These are phyloP conservation scores for Pristionchus arcanus DNA, from an alignment of 2,888 invertebrate species.

Conservation along the genomic window DNA sequence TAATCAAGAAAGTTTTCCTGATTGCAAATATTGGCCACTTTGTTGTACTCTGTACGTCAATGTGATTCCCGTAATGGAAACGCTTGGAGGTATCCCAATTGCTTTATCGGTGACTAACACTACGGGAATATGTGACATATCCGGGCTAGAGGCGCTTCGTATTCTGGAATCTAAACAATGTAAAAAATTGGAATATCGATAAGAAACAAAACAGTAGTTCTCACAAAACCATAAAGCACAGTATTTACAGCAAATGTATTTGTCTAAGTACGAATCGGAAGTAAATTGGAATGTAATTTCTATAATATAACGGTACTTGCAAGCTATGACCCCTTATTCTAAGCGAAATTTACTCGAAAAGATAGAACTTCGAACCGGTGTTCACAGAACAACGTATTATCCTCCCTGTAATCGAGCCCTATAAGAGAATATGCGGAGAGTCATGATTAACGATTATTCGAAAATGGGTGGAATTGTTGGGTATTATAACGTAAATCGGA, in stretches of 20 bases:
- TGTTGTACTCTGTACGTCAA: neutral
- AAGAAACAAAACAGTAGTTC: too few species aligned
- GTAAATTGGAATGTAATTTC: too few species aligned
- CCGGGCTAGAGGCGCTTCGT: neutral
- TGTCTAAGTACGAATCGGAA: too few species aligned
- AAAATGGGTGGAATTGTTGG: neutral
- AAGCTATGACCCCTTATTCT: too few species aligned
- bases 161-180: neutral
- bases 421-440: too few species aligned
- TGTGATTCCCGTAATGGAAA: neutral
- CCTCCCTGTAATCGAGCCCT: too few species aligned
- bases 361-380: neutral
- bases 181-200: too few species aligned
- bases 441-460: too few species aligned
- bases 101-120: constrained; percentile 1
- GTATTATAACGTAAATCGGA: neutral
- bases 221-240: too few species aligned
- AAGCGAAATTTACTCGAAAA: neutral
- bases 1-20: neutral
- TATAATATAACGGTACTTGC: too few species aligned
- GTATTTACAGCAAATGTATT: too few species aligned
- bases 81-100: neutral
- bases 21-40: neutral
- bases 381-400: constrained; percentile 26
- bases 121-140: neutral